Base-by-base conservation (phyloP, 2,797 vertebrate genomes). In the Sphenodon punctatus region DNA sequence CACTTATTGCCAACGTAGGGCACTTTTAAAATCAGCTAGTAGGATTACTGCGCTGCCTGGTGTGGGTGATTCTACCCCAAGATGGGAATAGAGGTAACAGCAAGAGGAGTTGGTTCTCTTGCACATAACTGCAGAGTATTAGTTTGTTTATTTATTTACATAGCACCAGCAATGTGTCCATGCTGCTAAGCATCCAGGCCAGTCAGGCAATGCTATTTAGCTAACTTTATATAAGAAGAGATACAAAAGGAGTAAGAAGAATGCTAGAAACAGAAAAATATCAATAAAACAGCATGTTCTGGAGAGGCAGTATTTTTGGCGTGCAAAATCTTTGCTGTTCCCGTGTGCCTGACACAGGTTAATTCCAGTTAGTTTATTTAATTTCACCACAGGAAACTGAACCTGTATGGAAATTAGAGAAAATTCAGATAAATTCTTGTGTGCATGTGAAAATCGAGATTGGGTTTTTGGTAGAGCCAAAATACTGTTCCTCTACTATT, bases 61-160 rank as follows among this genome's bases (percentile, higher is more conserved):
- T n/a, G n/a, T n/a, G n/a, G n/a, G n/a, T n/a, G n/a, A n/a, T n/a
- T n/a, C n/a, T n/a, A n/a, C n/a, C n/a, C n/a, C n/a, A n/a, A 34
- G 20, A 12, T 32, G 5, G 32, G 32, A 36, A 58, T 32, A 34
- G 30, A 32, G 10, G 55, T 27, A 20, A 30, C 30, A 32, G 27
- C 10, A 55, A 51, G 55, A 15, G 27, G 51, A 30, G 30, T 30
- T 53, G 30, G 6, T 8, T 19, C 30, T 32, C 53, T 55, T 10
- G 6, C 49, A 73, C 79, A 22, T 8, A 1, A 0, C 53, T 30
- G 23, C 4, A 8, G 0, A 0, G 45, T 30, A n/a, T n/a, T n/a
- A n/a, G n/a, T n/a, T n/a, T n/a, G n/a, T n/a, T n/a, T n/a, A n/a
- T n/a, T n/a, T n/a, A n/a, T n/a, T n/a, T n/a, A n/a, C n/a, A n/a